A percentile compares a stretch with the other conserved stretches of the same genome.
These are phyloP conservation scores for Drosophila watanabei DNA, from an alignment of 1,140 invertebrate species.

Conservation along the genomic window DNA sequence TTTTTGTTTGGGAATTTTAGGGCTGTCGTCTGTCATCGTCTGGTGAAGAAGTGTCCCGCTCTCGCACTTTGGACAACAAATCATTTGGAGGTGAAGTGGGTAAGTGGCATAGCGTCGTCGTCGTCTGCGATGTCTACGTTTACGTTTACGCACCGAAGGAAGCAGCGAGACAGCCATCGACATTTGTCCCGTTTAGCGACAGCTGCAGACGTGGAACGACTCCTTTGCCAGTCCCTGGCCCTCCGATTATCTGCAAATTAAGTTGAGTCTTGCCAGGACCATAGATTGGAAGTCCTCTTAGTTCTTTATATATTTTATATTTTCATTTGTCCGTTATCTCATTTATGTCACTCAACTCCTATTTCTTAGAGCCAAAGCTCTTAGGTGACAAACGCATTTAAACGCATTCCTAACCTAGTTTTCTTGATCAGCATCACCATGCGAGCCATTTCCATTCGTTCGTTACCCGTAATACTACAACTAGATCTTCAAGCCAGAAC, in stretches of 20 bases:
- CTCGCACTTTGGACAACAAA: constrained; percentile 60
- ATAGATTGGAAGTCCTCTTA: background rate
- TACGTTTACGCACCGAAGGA: constrained; percentile 59
- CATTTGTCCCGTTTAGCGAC: constrained; percentile 26
- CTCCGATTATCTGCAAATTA: background rate
- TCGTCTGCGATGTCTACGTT: constrained; percentile 52
- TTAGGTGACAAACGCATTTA: background rate
- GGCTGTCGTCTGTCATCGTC: constrained; percentile 36
- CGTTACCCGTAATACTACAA: too few relatives aligned
- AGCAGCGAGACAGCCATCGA: constrained; percentile 9
- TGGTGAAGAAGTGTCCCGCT: constrained; percentile 59
- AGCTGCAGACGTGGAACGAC: constrained; percentile 10
- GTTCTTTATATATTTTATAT: background rate
- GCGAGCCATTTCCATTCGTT: too few relatives aligned
- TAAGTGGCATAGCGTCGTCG: constrained; percentile 69
- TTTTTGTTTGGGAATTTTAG: constrained; percentile 22
- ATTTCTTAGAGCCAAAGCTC: background rate
- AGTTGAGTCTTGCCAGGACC: constrained; percentile 16
- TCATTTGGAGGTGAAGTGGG: constrained; percentile 69
- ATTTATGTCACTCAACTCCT: background rate
- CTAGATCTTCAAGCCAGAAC: too few relatives aligned
- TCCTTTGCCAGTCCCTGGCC: background rate
- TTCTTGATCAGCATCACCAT: too few relatives aligned
- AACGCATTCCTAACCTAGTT: too few relatives aligned
- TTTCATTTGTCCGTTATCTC: background rate